phyloP scores from a whole-genome alignment of 1,140 invertebrate genomes.

The Hestina assimilis region DNA sequence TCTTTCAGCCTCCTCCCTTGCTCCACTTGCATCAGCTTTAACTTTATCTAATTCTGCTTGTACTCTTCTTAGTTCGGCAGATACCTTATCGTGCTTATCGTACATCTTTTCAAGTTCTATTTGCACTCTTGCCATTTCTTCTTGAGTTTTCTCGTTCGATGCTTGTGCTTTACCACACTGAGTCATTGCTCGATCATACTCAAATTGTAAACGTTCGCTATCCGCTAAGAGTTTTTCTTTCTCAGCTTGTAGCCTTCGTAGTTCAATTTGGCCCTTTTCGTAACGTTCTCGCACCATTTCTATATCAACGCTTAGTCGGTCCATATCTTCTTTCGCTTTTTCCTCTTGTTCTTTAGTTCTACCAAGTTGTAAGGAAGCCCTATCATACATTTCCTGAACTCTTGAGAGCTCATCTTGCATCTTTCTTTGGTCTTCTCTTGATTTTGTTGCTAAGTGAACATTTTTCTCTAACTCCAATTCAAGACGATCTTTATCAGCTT shows the following conservation, averaged over 20 bases:
- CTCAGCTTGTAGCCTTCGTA: conserved; percentile 88
- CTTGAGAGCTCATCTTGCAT: conserved; percentile 90
- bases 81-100: conserved; percentile 92
- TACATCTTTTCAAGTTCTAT: conserved; percentile 94
- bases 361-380: conserved; percentile 88
- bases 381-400: conserved; percentile 92
- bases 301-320: conserved; percentile 86
- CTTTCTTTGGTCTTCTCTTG: conserved; percentile 91
- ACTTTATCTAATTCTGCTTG: conserved; percentile 87
- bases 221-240: conserved; percentile 92
- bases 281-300: conserved; percentile 93
- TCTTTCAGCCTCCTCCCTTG: conserved; percentile 85
- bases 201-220: conserved; percentile 90
- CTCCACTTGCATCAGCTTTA: conserved; percentile 83
- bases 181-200: conserved; percentile 89
- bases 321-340: conserved; percentile 92
- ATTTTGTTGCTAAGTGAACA: conserved; percentile 86
- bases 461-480: conserved; percentile 93
- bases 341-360: conserved; percentile 94
- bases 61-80: conserved; percentile 88
- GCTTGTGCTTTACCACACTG: conserved; percentile 90
- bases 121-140: conserved; percentile 91
- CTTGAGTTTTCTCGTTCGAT: conserved; percentile 91
- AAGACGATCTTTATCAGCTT: conserved; percentile 91
- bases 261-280: conserved; percentile 92